These are phyloP conservation scores for Antedon mediterranea DNA, from an alignment of 53 echinoderm and acorn worm species.

Conservation along the genomic window DNA sequence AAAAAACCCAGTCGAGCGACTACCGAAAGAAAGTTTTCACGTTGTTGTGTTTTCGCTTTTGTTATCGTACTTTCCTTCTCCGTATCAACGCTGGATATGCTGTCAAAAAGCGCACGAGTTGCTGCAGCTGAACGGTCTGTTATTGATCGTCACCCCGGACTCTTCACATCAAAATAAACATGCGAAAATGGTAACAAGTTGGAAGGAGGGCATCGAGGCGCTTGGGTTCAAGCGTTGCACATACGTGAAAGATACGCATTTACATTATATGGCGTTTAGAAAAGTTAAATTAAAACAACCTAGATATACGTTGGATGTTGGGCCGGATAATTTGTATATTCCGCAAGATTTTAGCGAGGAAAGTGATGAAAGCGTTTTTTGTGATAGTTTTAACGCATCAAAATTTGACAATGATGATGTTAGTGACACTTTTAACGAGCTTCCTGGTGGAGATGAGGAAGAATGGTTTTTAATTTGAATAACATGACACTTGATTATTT, in stretches of 20 bases:
- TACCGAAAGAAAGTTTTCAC: conserved; percentile 88
- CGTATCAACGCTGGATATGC: conserved; percentile 95
- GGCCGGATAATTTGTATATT: conserved; percentile 84
- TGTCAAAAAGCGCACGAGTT: conserved; percentile 97
- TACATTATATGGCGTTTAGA: conserved; percentile 97
- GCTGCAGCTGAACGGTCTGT: conserved; percentile 72
- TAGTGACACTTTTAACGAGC: conserved; percentile 45
- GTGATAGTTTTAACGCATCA: conserved; percentile 27
- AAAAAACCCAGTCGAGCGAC: conserved; percentile 77
- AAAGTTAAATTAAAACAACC: conserved; percentile 50
- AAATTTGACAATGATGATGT: conserved; percentile 29
- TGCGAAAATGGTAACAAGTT: conserved; percentile 79
- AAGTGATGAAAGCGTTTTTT: conserved; percentile 78
- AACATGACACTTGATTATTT: background rate
- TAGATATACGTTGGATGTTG: conserved; percentile 21
- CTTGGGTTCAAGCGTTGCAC: conserved; percentile 81
- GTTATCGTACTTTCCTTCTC: conserved; percentile 96
- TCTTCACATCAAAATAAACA: conserved; percentile 78
- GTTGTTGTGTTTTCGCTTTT: conserved; percentile 90
- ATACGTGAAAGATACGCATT: conserved; percentile 71
- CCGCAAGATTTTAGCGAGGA: conserved; percentile 96
- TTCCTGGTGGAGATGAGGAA: conserved; percentile 28
- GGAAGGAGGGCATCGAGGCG: conserved; percentile 73
- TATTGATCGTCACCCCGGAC: conserved; percentile 87
- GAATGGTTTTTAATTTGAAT: conserved; percentile 2